Percentiles rank a stretch among this genome's conserved stretches.
Evolutionary conservation across 2,888 invertebrate species (phyloP).

Genomic region (Helleia helle): DNA sequence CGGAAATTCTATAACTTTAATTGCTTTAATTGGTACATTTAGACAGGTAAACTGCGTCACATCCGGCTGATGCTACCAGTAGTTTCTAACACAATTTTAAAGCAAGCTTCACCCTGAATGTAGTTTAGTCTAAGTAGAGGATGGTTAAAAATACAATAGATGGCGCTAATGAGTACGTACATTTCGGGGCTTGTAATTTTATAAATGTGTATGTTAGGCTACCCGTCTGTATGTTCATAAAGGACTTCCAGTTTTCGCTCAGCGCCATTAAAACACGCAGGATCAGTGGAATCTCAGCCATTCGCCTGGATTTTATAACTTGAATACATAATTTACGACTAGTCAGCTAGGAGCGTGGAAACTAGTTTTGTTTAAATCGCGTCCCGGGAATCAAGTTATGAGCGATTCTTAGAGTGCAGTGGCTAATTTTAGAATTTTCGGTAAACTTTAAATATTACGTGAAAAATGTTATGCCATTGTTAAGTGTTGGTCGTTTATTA

Average conservation of each 20-base stretch:
- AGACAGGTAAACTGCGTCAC: no score
- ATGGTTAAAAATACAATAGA: no score
- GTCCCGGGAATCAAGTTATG: constrained; percentile 7
- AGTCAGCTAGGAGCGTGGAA: constrained; percentile 23
- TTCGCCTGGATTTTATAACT: constrained; percentile 59
- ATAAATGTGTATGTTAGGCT: not conserved
- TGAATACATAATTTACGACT: constrained; percentile 63
- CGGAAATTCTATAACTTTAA: no score
- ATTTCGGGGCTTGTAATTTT: no score
- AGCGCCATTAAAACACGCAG: constrained; percentile 55
- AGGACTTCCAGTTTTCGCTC: constrained; percentile 31
- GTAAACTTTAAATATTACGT: not conserved
- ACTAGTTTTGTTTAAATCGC: constrained; percentile 18
- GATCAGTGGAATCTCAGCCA: constrained; percentile 54
- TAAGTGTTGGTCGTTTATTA: no score
- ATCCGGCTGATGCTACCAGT: no score
- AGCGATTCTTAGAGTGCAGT: not conserved
- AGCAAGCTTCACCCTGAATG: no score
- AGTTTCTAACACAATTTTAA: no score
- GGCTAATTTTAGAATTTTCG: not conserved
- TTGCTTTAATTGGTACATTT: no score
- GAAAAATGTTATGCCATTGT: no score
- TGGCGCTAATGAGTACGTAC: no score
- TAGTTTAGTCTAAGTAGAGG: no score
- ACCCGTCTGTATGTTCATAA: constrained; percentile 18